Percentiles rank a stretch among this genome's conserved stretches.
Conservation (phyloP, 2,797 vertebrate genomes). For the Poecilia gillii region DNA sequence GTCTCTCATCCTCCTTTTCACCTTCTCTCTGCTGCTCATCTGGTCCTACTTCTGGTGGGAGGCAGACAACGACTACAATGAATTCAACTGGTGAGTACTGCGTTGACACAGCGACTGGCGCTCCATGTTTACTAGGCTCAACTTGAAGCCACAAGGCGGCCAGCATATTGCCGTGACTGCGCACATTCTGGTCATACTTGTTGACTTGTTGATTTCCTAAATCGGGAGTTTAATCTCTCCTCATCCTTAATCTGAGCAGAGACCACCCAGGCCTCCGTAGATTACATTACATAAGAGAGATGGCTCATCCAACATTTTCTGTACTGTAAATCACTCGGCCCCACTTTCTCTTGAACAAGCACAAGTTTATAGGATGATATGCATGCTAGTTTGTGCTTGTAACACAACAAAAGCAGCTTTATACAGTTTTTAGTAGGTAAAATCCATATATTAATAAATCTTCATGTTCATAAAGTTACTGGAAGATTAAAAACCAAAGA, state of each 20-base stretch:
- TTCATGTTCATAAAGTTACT: not conserved
- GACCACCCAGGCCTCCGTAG: constrained; percentile 31
- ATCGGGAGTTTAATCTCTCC: constrained; percentile 52
- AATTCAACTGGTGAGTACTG: constrained; percentile 83
- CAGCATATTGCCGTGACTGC: constrained; percentile 28
- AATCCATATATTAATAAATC: not conserved
- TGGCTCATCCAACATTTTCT: constrained; percentile 15
- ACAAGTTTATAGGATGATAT: constrained; percentile 5
- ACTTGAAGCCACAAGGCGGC: not conserved
- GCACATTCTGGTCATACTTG: constrained; percentile 1
- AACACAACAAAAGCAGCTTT: not conserved
- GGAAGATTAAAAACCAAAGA: not conserved
- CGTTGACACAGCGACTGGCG: too few species aligned
- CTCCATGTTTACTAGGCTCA: not conserved
- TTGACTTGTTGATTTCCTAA: constrained; percentile 29
- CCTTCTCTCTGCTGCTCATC: constrained; percentile 81
- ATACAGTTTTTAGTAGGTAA: not conserved
- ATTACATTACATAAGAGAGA: constrained; percentile 47
- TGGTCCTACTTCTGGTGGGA: constrained; percentile 88
- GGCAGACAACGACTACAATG: constrained; percentile 84
- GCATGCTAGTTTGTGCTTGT: not conserved
- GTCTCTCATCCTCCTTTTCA: constrained; percentile 81
- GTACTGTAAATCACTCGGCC: constrained; percentile 13
- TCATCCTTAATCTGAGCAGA: constrained; percentile 49
- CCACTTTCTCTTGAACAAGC: not conserved